Percentiles rank a stretch among this genome's conserved stretches.
Conservation (phyloP, 2,888 invertebrate species). For the Choreutis nemorana region DNA sequence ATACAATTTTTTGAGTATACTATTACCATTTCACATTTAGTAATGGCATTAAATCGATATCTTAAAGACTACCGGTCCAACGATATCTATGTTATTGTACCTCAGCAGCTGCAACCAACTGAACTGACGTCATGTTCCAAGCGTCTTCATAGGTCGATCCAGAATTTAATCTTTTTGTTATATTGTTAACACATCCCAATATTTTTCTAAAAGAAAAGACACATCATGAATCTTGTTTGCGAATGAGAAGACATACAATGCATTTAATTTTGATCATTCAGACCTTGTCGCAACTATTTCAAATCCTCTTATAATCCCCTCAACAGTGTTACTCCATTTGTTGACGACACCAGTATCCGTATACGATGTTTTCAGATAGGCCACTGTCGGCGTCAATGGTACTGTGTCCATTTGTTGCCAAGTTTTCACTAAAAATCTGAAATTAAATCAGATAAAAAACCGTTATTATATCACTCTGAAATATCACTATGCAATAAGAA, state of each 20-base stretch:
- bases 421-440: conserved; percentile 77
- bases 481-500: background rate
- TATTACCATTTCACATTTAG: too few relatives aligned
- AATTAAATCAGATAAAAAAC: conserved; percentile 6
- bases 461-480: too few relatives aligned
- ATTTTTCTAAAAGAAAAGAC: conserved; percentile 69
- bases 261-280: background rate
- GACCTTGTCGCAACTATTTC: conserved; percentile 71
- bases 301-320: conserved; percentile 65
- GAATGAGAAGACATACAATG: too few relatives aligned
- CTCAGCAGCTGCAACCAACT: conserved; percentile 83
- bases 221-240: too few relatives aligned
- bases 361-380: conserved; percentile 68
- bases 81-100: too few relatives aligned
- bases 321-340: conserved; percentile 50
- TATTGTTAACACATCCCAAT: conserved; percentile 69
- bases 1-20: too few relatives aligned
- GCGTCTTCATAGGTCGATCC: conserved; percentile 79
- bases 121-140: conserved; percentile 85
- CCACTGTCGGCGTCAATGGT: conserved; percentile 71
- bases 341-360: conserved; percentile 17
- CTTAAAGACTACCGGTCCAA: too few relatives aligned
- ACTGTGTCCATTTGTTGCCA: conserved; percentile 72
- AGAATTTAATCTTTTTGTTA: conserved; percentile 68
- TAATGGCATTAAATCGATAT: too few relatives aligned